Percentiles rank a stretch among this genome's conserved stretches.
These are phyloP conservation scores for Trichopoda pennipes DNA, from an alignment of 2,888 invertebrate species.

Conservation along the genomic window DNA sequence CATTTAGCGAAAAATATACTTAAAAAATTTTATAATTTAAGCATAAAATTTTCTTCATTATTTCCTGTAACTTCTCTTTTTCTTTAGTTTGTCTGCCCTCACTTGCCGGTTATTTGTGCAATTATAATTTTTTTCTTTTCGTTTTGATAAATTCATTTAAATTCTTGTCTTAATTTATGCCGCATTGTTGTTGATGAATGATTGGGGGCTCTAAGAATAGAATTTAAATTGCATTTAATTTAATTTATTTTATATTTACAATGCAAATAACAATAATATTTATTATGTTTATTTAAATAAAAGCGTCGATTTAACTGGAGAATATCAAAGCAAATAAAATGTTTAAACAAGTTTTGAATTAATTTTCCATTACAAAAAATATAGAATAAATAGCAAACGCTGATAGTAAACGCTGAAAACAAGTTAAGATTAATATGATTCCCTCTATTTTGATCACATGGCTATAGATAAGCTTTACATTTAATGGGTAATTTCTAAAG, in stretches of 20 bases:
- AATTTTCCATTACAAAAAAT: background rate
- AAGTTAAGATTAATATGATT: no score
- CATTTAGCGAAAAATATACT: no score
- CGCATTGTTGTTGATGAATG: constrained; percentile 52
- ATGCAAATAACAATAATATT: constrained; percentile 33
- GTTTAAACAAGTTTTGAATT: background rate
- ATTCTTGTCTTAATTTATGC: constrained; percentile 55
- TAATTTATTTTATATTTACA: constrained; percentile 52
- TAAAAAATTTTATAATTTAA: no score
- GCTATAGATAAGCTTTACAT: no score
- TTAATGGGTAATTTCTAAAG: no score
- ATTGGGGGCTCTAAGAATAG: constrained; percentile 55
- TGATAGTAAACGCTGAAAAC: no score
- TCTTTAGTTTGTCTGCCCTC: background rate
- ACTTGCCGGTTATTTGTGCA: constrained; percentile 8
- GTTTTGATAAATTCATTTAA: constrained; percentile 24
- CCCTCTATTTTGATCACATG: no score
- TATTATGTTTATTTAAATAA: constrained; percentile 26
- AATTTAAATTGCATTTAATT: constrained; percentile 66
- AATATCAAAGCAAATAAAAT: background rate
- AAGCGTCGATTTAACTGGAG: constrained; percentile 12
- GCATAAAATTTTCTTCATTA: no score
- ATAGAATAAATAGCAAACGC: no score
- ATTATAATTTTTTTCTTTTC: background rate
- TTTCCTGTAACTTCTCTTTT: no score